Evolutionary conservation across 2,797 vertebrate species (phyloP).

Genomic region (Decapterus maruadsi): DNA sequence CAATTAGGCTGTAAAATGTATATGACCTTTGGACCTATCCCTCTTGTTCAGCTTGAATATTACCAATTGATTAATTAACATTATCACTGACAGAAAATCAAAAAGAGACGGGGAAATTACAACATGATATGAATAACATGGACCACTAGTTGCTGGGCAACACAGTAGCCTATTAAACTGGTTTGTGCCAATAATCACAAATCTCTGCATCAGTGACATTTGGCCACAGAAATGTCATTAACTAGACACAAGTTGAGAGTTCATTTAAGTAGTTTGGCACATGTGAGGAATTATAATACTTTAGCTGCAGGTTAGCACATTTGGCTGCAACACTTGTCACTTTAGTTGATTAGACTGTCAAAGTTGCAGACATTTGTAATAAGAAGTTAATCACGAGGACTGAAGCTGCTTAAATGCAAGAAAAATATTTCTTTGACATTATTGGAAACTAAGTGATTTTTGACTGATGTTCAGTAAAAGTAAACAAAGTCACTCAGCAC

Average conservation of each 20-base stretch:
- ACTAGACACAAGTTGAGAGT: neutral
- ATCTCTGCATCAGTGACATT: neutral
- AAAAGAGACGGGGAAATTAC: neutral
- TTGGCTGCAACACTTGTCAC: neutral
- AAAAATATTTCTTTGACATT: neutral
- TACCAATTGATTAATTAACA: neutral
- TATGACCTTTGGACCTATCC: constrained; percentile 18
- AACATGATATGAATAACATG: too few relatives aligned
- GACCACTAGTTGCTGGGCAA: neutral
- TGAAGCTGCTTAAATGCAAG: neutral
- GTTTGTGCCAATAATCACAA: neutral
- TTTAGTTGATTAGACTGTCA: neutral
- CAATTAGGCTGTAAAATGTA: neutral
- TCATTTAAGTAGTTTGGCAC: too few relatives aligned
- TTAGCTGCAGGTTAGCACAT: neutral
- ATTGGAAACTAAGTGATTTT: neutral
- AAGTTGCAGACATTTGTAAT: neutral
- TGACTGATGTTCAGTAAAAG: neutral
- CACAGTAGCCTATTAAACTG: neutral
- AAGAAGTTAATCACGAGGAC: neutral
- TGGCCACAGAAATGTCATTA: neutral
- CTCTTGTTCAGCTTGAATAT: neutral
- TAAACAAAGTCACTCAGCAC: neutral
- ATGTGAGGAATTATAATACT: too few relatives aligned
- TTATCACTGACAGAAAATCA: neutral